These are phyloP conservation scores for Oxyura jamaicensis DNA, from an alignment of 2,113 vertebrate species.

Conservation along the genomic window DNA sequence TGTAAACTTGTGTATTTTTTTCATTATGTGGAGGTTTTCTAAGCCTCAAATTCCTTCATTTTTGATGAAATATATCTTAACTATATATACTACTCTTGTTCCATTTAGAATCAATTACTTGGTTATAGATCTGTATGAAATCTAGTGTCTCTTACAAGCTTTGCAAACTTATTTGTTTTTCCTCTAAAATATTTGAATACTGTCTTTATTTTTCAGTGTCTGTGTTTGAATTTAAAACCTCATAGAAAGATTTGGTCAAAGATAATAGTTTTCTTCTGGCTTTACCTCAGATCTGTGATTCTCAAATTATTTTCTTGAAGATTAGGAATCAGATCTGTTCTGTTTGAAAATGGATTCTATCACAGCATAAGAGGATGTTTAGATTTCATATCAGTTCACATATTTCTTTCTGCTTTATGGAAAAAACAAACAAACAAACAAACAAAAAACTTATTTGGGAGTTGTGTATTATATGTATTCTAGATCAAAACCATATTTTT, in stretches of 20 bases:
- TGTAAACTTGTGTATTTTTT: not conserved
- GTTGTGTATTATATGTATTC: not conserved
- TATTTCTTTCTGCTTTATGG: not conserved
- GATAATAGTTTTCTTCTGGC: not conserved
- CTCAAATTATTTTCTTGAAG: not conserved
- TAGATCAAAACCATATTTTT: not conserved
- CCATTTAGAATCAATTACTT: not conserved
- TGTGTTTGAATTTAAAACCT: not conserved
- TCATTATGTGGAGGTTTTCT: not conserved
- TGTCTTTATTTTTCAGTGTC: not conserved
- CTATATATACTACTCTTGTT: not conserved
- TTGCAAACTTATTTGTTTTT: not conserved
- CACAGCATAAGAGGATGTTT: not conserved
- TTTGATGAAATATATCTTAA: rapidly evolving
- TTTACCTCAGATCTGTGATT: not conserved
- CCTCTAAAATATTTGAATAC: not conserved
- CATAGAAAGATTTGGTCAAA: not conserved
- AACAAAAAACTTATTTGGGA: no score
- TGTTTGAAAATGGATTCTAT: not conserved
- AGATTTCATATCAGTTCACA: not conserved
- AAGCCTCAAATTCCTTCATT: not conserved
- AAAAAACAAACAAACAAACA: not conserved
- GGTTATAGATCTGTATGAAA: not conserved
- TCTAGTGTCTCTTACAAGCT: not conserved
- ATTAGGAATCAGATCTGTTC: not conserved